These are phyloP conservation scores for Sapajus apella DNA, from an alignment of 2,113 vertebrate species.

Conservation along the genomic window DNA sequence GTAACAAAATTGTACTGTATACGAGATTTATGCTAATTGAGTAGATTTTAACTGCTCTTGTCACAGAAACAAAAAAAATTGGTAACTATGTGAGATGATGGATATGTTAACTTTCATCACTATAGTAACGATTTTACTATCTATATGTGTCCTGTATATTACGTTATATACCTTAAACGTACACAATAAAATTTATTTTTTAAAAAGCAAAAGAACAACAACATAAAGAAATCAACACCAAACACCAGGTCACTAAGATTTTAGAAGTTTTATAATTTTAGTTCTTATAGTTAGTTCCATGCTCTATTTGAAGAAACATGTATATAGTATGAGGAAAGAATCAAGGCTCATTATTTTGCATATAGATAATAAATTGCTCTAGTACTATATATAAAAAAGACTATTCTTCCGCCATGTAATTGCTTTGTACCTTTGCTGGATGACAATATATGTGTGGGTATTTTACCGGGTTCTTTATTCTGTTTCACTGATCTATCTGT, in stretches of 20 bases:
- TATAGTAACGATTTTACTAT: neutral
- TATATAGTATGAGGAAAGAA: neutral
- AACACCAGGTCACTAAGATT: neutral
- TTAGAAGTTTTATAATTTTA: neutral
- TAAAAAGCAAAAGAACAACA: neutral
- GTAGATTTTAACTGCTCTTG: neutral
- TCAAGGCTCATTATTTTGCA: neutral
- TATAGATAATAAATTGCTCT: neutral
- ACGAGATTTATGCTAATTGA: neutral
- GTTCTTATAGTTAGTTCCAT: neutral
- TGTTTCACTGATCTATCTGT: neutral
- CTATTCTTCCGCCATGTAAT: neutral
- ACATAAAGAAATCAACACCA: neutral
- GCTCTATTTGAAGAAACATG: neutral
- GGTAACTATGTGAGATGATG: neutral
- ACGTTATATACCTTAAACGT: neutral
- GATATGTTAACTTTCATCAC: neutral
- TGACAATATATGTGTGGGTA: neutral
- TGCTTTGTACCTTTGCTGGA: neutral
- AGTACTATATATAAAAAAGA: neutral
- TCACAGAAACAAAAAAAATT: neutral
- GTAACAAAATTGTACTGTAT: neutral
- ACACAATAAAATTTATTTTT: neutral
- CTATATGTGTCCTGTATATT: neutral
- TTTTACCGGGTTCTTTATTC: neutral